Percentiles rank a stretch among this genome's conserved stretches.
phyloP scores from a whole-genome alignment of 2,888 invertebrate species.

The Latrodectus hesperus region DNA sequence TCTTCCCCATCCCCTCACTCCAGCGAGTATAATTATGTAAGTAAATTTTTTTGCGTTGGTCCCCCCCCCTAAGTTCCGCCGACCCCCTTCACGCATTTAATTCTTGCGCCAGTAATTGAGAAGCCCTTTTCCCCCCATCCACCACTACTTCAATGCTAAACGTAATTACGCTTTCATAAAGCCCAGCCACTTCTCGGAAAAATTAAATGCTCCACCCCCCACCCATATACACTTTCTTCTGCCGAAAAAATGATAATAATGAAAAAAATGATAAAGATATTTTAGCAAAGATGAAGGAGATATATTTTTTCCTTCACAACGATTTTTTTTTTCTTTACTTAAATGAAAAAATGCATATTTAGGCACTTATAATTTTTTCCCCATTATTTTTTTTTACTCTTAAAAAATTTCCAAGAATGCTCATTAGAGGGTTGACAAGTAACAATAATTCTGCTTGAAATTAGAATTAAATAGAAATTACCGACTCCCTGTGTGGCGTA shows the following conservation, averaged over 20 bases:
- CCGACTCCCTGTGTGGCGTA: slow-evolving; percentile 60
- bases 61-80: neutral
- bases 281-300: slow-evolving; percentile 68
- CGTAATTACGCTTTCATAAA: slow-evolving; percentile 66
- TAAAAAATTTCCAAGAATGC: slow-evolving; percentile 23
- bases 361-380: neutral
- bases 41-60: slow-evolving; percentile 31
- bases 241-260: neutral
- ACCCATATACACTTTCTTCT: neutral
- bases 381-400: neutral
- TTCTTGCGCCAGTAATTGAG: slow-evolving; percentile 66
- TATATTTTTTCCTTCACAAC: slow-evolving; percentile 25
- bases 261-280: slow-evolving; percentile 62
- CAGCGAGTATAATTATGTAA: slow-evolving; percentile 61
- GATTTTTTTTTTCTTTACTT: neutral
- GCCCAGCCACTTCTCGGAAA: slow-evolving; percentile 63
- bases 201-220: slow-evolving; percentile 36
- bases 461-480: slow-evolving; percentile 70
- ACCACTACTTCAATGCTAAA: slow-evolving; percentile 61
- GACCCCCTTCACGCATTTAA: slow-evolving; percentile 33
- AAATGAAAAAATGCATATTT: too few species aligned
- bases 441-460: slow-evolving; percentile 69
- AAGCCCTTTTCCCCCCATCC: slow-evolving; percentile 12
- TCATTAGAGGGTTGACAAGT: slow-evolving; percentile 69
- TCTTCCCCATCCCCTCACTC: slow-evolving; percentile 18